Base-by-base conservation (phyloP, 2,888 invertebrate genomes). In the Oeneis ivallda region DNA sequence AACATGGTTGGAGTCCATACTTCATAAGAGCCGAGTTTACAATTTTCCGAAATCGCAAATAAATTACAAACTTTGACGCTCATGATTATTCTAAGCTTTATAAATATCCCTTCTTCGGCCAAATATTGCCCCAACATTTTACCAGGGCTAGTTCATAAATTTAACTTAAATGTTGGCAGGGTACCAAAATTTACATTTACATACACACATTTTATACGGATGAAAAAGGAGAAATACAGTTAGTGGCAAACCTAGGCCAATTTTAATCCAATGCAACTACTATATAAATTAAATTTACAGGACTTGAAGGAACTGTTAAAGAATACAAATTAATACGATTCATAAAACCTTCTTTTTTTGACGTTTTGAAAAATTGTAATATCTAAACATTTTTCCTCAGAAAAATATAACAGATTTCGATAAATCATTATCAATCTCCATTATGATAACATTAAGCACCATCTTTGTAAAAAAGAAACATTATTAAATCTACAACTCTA, bases 51-150 rank as follows among this genome's bases (percentile, higher is more conserved):
- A 60, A 39, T 50, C 39, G 34, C 49, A 49, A 61, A 52, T 61
- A 61, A 61, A 61, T 61, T 61, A 52, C 41, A 52, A 50, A 61
- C 52, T 61, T 61, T 52, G 61, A 53, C 41, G 52, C 32, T 61
- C 61, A 32, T 49, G 49, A 49, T 50, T 52, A 32, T 41, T 41
- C 37, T 43, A 32, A 43, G 41, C 41, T n/a, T 43, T 57, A 54
- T 54, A 39, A 53, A 34, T 53, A 53, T 34, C 34, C 15, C 26
- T 19, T 13, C 49, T 19, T 26, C 26, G 26, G 49, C 47, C 47
- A 50, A 50, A 13, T 50, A 6, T 13, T 49, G 8, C 49, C 49
- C 17, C 26, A 32, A 53, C 34, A 53, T 53, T 53, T 53, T 34
- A 11, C 49, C 49, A 9, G 26, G 13, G 49, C 49, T 17, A 50